Base-by-base conservation (phyloP, 2,888 invertebrate species). In the Gymnocheta viridis region DNA sequence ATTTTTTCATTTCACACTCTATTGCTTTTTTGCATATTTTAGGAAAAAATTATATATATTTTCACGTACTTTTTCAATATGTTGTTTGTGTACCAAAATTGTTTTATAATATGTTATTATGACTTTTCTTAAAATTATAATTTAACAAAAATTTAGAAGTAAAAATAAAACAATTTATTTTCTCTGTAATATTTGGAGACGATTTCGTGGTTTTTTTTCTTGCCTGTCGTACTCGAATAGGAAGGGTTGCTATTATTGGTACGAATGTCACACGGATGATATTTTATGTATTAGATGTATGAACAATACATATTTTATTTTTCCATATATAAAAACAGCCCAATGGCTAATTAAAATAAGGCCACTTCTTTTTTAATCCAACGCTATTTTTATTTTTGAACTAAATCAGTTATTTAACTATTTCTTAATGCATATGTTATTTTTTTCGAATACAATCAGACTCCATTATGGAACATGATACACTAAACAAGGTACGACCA, bases 91-190 rank as follows among this genome's bases (percentile, higher is more conserved):
- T 70, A 54, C 69, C 67, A 62, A 80, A 67, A 66, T 38, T 82
- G 19, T 62, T 64, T 69, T 41, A 17, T 58, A 69, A 60, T 67
- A 58, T 82, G 14, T 79, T 69, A 67, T 54, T 56, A 73, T 60
- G 60, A 69, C 73, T 72, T 49, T 64, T 66, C 41, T 74, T 77
- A 58, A 81, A 84, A 73, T 73, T 72, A 84, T 73, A 78, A 77
- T 62, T 73, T 81, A 84, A 84, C 84, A 80, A 80, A 83, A 83
- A 83, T 80, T 80, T 83, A 69, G 77, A 84, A 84, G 77, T 78
- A 78, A 84, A 84, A 84, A 77, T 77, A 81, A 84, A 84, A 73
- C 72, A 70, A 76, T 56, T 73, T 73, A 81, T 78, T 32, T 67
- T 76, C 80, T 81, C 81, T 73, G 77, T 72, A 80, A 77, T 80